Conservation (phyloP, 2,888 invertebrate genomes). For the Drosophila dives region DNA sequence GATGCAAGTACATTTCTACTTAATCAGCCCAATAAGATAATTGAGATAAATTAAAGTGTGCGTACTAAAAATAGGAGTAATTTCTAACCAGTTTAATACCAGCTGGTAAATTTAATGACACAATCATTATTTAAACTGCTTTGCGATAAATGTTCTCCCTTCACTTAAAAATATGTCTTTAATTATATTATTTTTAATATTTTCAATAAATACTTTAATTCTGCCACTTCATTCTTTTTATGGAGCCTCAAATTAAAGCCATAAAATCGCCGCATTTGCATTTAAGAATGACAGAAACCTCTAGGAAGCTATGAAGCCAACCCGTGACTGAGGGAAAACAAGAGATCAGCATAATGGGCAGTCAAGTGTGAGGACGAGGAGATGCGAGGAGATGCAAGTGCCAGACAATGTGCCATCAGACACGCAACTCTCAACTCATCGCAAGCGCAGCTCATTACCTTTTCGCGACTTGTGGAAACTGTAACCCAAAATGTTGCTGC, state of each 20-base stretch:
- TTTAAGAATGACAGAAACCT: slow-evolving; percentile 11
- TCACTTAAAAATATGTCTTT: neutral
- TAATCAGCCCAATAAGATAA: neutral
- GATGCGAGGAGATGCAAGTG: slow-evolving; percentile 25
- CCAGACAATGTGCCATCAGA: slow-evolving; percentile 50
- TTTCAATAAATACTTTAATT: neutral
- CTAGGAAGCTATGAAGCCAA: slow-evolving; percentile 35
- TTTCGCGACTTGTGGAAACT: slow-evolving; percentile 37
- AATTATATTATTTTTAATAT: neutral
- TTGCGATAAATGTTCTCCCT: neutral
- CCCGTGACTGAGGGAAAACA: slow-evolving; percentile 20
- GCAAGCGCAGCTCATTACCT: slow-evolving; percentile 51
- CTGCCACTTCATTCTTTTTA: neutral
- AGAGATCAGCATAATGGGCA: slow-evolving; percentile 48
- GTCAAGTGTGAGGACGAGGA: slow-evolving; percentile 15
- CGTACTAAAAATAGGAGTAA: neutral
- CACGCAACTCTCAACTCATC: slow-evolving; percentile 27
- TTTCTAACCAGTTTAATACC: neutral
- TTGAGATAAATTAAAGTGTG: neutral
- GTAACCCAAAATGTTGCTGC: slow-evolving; percentile 49
- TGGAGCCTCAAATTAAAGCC: slow-evolving; percentile 1
- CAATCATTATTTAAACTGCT: neutral
- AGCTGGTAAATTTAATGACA: too few relatives aligned
- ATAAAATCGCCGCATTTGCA: slow-evolving; percentile 21
- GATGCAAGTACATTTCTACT: neutral